Evolutionary conservation across 2,888 invertebrate species (phyloP).

Genomic region (Apodemia zela): DNA sequence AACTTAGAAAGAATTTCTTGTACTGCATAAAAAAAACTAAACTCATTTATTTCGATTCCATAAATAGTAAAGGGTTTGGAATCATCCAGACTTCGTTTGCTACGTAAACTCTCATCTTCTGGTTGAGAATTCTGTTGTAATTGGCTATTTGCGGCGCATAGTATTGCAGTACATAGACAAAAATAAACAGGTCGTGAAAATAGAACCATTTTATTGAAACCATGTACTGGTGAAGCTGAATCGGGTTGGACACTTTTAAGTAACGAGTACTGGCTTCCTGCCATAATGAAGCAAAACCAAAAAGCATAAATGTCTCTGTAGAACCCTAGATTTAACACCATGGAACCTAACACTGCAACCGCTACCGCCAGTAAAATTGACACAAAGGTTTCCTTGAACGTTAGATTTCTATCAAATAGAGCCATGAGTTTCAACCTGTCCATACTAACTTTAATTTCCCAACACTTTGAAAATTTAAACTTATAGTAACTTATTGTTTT

Average conservation of each 20-base stretch:
- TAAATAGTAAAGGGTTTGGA: slow-evolving; percentile 62
- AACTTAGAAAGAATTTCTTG: slow-evolving; percentile 89
- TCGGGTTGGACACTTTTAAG: slow-evolving; percentile 99
- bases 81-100: slow-evolving; percentile 51
- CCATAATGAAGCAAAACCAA: slow-evolving; percentile 98
- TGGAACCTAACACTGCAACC: slow-evolving; percentile 92
- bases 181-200: slow-evolving; percentile 97
- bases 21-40: slow-evolving; percentile 82
- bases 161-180: slow-evolving; percentile 85
- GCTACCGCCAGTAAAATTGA: slow-evolving; percentile 91
- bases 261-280: slow-evolving; percentile 97
- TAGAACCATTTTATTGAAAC: slow-evolving; percentile 96
- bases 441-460: slow-evolving; percentile 90
- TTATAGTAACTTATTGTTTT: slow-evolving; percentile 86
- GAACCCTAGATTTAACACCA: slow-evolving; percentile 90
- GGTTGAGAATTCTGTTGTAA: slow-evolving; percentile 47
- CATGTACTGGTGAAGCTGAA: slow-evolving; percentile 98
- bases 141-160: slow-evolving; percentile 68
- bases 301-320: slow-evolving; percentile 96
- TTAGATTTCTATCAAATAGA: slow-evolving; percentile 94
- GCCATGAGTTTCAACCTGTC: slow-evolving; percentile 96
- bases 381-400: slow-evolving; percentile 88
- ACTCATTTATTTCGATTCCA: slow-evolving; percentile 68
- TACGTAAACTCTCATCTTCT: slow-evolving; percentile 45
- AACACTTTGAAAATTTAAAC: slow-evolving; percentile 84